Percentiles rank a stretch among this genome's conserved stretches.
Conservation (phyloP, 2,113 vertebrate species). For the Phaetusa simplex region DNA sequence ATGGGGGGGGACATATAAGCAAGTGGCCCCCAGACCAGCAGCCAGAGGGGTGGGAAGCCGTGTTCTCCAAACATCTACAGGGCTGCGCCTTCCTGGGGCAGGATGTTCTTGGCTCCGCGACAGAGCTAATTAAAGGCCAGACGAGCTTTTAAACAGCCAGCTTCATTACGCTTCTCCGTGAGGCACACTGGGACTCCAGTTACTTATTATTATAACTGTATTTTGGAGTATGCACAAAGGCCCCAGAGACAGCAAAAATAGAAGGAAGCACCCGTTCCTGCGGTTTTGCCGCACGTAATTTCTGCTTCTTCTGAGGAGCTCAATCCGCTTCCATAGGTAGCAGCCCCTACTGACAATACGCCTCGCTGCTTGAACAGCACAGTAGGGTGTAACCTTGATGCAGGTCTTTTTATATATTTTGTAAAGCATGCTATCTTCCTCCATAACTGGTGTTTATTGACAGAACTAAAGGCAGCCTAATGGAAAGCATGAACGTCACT, state of each 20-base stretch:
- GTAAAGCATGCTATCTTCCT: not conserved
- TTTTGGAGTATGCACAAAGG: not conserved
- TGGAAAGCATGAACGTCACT: not conserved
- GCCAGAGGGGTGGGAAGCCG: fast-evolving
- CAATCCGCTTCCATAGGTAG: not conserved
- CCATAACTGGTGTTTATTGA: not conserved
- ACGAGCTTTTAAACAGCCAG: not conserved
- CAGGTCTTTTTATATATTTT: not conserved
- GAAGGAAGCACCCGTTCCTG: not conserved
- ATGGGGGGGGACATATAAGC: not conserved
- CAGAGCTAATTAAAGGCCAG: not conserved
- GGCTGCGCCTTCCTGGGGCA: not conserved
- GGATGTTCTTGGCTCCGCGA: not conserved
- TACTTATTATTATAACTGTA: not conserved
- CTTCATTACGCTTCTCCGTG: not conserved
- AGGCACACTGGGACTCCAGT: not conserved
- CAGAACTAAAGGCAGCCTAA: not conserved
- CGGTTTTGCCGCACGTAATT: not conserved
- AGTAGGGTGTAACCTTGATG: not conserved
- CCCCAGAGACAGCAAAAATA: not conserved
- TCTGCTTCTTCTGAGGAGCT: not conserved
- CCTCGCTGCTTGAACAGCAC: not conserved
- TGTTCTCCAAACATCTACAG: fast-evolving
- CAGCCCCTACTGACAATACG: not conserved
- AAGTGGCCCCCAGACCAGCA: not conserved